Evolutionary conservation across 2,113 vertebrate genomes (phyloP).

Genomic region (Elaphurus davidianus): DNA sequence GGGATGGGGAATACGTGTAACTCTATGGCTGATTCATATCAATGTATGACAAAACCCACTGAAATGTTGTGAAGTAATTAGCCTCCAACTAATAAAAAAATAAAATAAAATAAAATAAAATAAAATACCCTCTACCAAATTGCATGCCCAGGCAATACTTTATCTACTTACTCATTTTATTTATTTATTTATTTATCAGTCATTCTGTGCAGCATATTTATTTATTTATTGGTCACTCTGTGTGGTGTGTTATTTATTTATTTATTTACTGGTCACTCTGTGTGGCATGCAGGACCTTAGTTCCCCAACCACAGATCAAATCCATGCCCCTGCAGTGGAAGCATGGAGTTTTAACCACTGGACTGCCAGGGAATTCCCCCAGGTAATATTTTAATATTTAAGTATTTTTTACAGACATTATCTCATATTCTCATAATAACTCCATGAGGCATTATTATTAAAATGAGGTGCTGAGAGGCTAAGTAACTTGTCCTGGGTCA

Average conservation of each 20-base stretch:
- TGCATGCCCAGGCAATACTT: not conserved
- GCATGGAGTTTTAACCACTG: not conserved
- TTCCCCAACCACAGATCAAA: not conserved
- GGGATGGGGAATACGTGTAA: too few species aligned
- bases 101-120: too few species aligned
- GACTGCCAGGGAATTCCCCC: not conserved
- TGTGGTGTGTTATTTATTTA: not conserved
- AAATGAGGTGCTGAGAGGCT: not conserved
- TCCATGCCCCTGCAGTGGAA: not conserved
- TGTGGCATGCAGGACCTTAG: not conserved
- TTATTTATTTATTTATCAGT: not conserved
- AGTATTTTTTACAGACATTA: constrained; percentile 10
- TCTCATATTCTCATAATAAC: not conserved
- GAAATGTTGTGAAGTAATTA: too few species aligned
- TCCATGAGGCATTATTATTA: not conserved
- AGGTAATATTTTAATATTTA: not conserved
- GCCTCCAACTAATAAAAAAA: too few species aligned
- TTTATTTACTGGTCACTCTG: not conserved
- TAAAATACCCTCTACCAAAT: not conserved
- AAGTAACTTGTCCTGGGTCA: not conserved
- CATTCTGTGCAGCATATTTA: not conserved
- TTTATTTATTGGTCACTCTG: not conserved
- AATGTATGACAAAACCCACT: too few species aligned
- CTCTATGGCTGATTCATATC: too few species aligned
- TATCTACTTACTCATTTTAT: not conserved